Evolutionary conservation across 2,888 invertebrate genomes (phyloP), one percentile per base, ranked within the genome.

Genomic region (Desoria tigrina): DNA sequence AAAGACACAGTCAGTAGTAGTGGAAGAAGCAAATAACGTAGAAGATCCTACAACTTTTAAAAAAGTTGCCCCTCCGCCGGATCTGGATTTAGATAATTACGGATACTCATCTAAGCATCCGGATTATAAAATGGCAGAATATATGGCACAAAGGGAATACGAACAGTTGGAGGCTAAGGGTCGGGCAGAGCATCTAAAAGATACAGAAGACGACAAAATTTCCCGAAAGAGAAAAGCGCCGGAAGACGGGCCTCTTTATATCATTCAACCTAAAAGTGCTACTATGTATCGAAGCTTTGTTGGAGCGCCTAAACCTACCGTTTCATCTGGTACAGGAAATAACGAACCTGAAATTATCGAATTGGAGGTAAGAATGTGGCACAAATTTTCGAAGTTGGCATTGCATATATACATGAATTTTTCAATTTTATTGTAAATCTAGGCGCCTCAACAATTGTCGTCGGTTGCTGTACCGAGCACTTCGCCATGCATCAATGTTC

Each of bases 121-220:
- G 0, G 74, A 74, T 53, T 68, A 64, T n/a, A 76, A 77, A 61
- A 51, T 75, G 21, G 66, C 69, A 51, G 77, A 76, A 27, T 54
- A 69, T n/a, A 58, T 71, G 63, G 71, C 72, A 18, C 75, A 76
- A 50, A 72, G 72, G 32, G 74, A 76, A 51, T 77, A 76, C 37
- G 76, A 73, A 28, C 62, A 69, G 51, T 61, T 77, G 28, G 73
- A 76, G 21, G 21, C 70, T 7, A 42, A 53, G 50, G 74, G 77
- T 9, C 72, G 72, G 55, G 65, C 72, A 0, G 71, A 71, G 42
- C 50, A 67, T n/a, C 11, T 73, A 2, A 66, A 65, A 23, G 76
- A 76, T 59, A 64, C 65, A 2, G 68, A 67, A 16, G 67, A 67
- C 9, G 67, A 66, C 18, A 62, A 50, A 14, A 58, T 50, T 23